These are phyloP conservation scores for Neosilurus mollespiculum DNA, from an alignment of 2,797 vertebrate genomes.

Conservation along the genomic window DNA sequence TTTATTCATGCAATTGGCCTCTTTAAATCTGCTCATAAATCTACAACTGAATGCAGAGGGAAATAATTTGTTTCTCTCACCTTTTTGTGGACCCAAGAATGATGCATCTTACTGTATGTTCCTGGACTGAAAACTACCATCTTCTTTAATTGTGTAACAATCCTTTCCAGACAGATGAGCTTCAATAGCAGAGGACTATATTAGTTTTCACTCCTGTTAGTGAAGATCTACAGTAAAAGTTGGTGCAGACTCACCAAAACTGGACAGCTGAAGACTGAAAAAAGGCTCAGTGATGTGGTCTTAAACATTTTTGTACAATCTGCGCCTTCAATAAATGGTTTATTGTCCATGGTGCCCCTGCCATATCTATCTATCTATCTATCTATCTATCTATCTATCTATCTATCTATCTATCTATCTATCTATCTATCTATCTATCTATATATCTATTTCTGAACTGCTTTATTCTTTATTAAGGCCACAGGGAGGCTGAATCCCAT, in stretches of 20 bases:
- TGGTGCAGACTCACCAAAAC: background rate
- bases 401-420: too few relatives aligned
- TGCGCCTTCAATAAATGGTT: too few relatives aligned
- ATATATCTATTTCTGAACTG: too few relatives aligned
- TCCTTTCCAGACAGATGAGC: rapidly evolving
- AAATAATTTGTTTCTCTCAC: background rate
- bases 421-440: too few relatives aligned
- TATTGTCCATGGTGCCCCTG: too few relatives aligned
- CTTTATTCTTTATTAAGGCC: too few relatives aligned
- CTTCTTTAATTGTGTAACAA: background rate
- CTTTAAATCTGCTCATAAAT: constrained; percentile 5
- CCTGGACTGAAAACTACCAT: background rate
- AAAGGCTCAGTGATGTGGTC: background rate
- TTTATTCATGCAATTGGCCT: constrained; percentile 16
- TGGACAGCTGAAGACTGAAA: background rate
- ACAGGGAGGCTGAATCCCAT: too few relatives aligned
- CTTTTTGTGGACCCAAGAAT: background rate
- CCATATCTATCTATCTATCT: too few relatives aligned
- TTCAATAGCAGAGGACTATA: background rate
- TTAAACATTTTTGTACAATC: background rate
- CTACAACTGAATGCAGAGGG: background rate
- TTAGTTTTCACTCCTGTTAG: background rate
- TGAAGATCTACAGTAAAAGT: background rate
- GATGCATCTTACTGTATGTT: background rate
- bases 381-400: too few relatives aligned